Conservation (phyloP, 2,113 vertebrate genomes). For the Atherinomorus stipes region DNA sequence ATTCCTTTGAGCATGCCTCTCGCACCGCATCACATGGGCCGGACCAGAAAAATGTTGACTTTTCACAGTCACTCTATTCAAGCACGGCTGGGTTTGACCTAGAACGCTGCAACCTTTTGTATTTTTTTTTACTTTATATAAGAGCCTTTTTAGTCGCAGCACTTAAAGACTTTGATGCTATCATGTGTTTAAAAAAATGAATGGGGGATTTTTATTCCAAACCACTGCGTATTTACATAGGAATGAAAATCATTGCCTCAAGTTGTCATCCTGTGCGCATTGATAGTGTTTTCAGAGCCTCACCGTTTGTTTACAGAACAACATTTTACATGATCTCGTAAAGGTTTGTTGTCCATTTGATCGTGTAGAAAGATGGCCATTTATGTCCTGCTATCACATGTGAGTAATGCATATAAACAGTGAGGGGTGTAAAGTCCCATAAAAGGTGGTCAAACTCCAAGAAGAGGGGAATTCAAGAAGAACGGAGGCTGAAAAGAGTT, state of each 20-base stretch:
- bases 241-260: conserved; percentile 23
- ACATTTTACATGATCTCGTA: conserved; percentile 1
- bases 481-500: conserved; percentile 17
- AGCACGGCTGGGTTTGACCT: conserved; percentile 61
- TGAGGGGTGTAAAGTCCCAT: neutral
- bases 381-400: neutral
- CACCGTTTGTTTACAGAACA: conserved; percentile 24
- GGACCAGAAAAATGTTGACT: conserved; percentile 73
- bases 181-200: conserved; percentile 13
- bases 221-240: conserved; percentile 32
- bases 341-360: neutral
- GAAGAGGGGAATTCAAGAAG: neutral
- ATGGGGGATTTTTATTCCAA: conserved; percentile 45
- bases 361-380: neutral
- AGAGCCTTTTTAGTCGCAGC: conserved; percentile 44
- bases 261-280: conserved; percentile 17
- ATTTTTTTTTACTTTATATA: conserved; percentile 38
- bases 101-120: conserved; percentile 51
- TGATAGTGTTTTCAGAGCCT: conserved; percentile 4
- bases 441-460: neutral
- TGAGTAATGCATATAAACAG: neutral
- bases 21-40: conserved; percentile 68
- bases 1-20: conserved; percentile 73
- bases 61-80: conserved; percentile 71
- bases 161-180: conserved; percentile 22